Conservation (phyloP, 92 coral and sea anemone genomes). For the Actinernus sp. region DNA sequence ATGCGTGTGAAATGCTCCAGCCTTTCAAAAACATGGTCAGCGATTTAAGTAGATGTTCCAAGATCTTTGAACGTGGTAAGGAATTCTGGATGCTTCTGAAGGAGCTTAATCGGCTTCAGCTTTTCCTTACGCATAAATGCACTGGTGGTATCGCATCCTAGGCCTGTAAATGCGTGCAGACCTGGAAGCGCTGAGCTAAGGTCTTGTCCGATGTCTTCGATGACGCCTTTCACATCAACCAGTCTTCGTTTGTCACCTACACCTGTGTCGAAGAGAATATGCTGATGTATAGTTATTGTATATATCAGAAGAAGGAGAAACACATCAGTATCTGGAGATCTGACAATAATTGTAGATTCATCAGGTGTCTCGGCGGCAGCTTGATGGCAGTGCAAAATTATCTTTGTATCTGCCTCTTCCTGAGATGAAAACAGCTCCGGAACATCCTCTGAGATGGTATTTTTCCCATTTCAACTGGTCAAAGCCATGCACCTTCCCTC, state of each 20-base stretch:
- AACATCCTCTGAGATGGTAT: too few relatives aligned
- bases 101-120: constrained; percentile 1
- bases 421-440: background rate
- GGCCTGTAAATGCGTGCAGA: constrained; percentile 23
- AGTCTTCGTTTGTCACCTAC: constrained; percentile 13
- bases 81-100: background rate
- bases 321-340: constrained; percentile 25
- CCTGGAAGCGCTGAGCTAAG: constrained; percentile 30
- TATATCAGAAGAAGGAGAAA: constrained; percentile 4
- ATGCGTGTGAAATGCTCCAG: too few relatives aligned
- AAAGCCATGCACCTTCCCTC: background rate
- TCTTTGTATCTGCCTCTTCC: constrained; percentile 1
- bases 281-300: background rate
- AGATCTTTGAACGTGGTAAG: constrained; percentile 16
- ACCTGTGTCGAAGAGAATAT: constrained; percentile 4
- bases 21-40: constrained; percentile 8
- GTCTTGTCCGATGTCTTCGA: constrained; percentile 25
- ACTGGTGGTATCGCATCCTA: constrained; percentile 34
- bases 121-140: constrained; percentile 12
- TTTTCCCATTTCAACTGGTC: background rate
- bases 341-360: too few relatives aligned
- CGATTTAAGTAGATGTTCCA: constrained; percentile 5
- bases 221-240: constrained; percentile 4
- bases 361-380: constrained; percentile 4
- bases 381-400: too few relatives aligned